Evolutionary conservation across 2,113 vertebrate genomes (phyloP).

Genomic region (Aegotheles bennettii): DNA sequence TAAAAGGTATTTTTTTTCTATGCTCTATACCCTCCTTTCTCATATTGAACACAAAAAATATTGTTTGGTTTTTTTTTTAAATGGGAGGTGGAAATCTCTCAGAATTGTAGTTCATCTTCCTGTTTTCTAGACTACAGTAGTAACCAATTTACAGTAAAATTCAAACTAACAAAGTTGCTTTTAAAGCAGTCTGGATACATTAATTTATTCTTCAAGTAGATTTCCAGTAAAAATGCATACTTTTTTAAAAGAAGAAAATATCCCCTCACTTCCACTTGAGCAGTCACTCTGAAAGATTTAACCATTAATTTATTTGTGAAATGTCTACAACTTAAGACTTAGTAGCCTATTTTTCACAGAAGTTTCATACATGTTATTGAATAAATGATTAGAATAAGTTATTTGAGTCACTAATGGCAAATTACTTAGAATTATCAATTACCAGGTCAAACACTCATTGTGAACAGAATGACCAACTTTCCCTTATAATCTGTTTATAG

Average conservation of each 20-base stretch:
- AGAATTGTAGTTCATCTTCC: background rate
- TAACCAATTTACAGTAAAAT: background rate
- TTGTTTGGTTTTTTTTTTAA: background rate
- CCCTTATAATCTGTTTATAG: background rate
- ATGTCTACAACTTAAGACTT: background rate
- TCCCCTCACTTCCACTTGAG: background rate
- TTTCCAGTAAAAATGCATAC: background rate
- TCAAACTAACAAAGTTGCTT: background rate
- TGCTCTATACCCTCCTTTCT: background rate
- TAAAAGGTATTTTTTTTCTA: background rate
- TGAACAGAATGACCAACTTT: background rate
- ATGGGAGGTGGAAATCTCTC: background rate
- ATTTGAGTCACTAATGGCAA: background rate
- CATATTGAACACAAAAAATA: background rate
- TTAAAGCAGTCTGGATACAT: background rate
- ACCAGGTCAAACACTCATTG: background rate
- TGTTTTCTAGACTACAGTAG: background rate
- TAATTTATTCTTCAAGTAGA: background rate
- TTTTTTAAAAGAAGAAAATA: background rate
- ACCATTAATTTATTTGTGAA: background rate
- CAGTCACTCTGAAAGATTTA: background rate
- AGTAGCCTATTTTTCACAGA: background rate
- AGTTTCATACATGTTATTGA: background rate
- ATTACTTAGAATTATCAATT: background rate
- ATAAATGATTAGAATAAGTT: background rate